Evolutionary conservation across 2,113 vertebrate species (phyloP).

Genomic region (Carettochelys insculpta): DNA sequence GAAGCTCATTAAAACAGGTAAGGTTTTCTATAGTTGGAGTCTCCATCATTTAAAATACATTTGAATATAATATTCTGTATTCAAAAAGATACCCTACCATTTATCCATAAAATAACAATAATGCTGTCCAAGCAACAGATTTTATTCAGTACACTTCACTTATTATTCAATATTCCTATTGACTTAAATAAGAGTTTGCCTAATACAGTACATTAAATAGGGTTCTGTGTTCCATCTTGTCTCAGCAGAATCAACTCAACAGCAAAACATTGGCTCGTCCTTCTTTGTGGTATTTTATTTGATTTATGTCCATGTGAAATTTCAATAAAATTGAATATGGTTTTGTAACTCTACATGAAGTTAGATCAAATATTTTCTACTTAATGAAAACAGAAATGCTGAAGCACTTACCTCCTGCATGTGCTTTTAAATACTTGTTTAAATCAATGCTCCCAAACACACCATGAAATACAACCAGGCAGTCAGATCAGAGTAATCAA

Average conservation of each 20-base stretch:
- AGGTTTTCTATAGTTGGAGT: not conserved
- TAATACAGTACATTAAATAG: not conserved
- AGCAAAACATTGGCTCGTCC: not conserved
- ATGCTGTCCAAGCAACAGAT: not conserved
- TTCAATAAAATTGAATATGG: not conserved
- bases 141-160: not conserved
- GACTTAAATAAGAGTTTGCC: not conserved
- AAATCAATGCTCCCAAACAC: not conserved
- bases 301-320: not conserved
- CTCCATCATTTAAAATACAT: not conserved
- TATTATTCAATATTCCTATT: not conserved
- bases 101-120: not conserved
- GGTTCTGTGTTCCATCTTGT: not conserved
- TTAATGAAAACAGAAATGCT: not conserved
- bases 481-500: not conserved
- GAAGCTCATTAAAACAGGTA: not conserved
- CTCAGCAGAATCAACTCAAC: not conserved
- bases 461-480: not conserved
- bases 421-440: constrained; percentile 4
- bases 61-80: not conserved
- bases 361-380: not conserved
- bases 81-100: not conserved
- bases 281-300: not conserved
- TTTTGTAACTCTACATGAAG: not conserved
- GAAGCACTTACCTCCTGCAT: not conserved